Evolutionary conservation across 2,888 invertebrate species (phyloP), one percentile per base, ranked within the genome.

Genomic region (Brachypalpus laphriformis): DNA sequence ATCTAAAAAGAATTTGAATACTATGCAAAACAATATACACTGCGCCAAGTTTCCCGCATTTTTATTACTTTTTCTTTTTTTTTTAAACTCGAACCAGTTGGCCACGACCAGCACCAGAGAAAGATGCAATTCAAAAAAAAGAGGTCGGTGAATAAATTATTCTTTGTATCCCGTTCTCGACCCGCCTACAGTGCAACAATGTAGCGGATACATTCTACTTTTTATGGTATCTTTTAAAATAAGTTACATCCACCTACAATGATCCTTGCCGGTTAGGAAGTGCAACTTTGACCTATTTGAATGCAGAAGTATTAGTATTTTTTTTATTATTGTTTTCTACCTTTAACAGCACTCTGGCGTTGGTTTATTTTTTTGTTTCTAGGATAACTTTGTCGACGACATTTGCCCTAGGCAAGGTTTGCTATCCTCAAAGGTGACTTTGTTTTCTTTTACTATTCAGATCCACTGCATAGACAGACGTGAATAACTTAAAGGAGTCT

Each of bases 201-300:
- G 66, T 77, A 77, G 66, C 72, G 78, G 72, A 82, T 82, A 71
- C 57, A 77, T 71, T 71, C 51, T 47, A 54, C 70, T 70, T 45
- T 71, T 70, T 76, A 61, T 25, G 65, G 31, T 49, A 61, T 47
- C 37, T 61, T 25, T 34, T 54, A 70, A 77, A 72, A 82, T 72
- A 77, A 82, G 82, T 82, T 82, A 72, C 82, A 82, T 78, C 78
- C 59, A 66, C 78, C 82, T 77, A 61, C 72, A 82, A 77, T 82
- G 77, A 72, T 82, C 78, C 82, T 78, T 72, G 51, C n/a, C 66
- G 51, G 71, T 66, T 45, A 59, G 82, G 51, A 71, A 71, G 71
- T 71, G 77, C 77, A 77, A 71, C 77, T 82, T 78, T 82, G 82
- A 82, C 77, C 72, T 77, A 72, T 61, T 77, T 82, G 71, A 71